Percentiles rank a stretch among this genome's conserved stretches.
Evolutionary conservation across 2,888 invertebrate genomes (phyloP).

Genomic region (Creontiades dilutus): DNA sequence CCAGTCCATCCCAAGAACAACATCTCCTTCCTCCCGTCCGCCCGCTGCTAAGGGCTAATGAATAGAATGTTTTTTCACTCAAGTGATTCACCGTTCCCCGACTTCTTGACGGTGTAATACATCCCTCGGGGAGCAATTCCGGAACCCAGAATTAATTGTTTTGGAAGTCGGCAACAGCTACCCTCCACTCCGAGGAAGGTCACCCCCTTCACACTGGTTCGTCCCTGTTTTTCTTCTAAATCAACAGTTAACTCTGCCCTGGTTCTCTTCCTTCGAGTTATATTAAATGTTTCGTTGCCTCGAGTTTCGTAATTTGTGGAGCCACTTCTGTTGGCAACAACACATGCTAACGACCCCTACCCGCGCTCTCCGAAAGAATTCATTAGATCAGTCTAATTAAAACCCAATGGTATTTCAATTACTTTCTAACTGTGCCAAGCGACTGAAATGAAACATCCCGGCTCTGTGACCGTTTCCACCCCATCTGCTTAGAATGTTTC

Average conservation of each 20-base stretch:
- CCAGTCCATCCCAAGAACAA: neutral
- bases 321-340: constrained; percentile 64
- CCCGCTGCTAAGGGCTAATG: neutral
- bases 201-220: constrained; percentile 1
- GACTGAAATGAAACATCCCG: constrained; percentile 55
- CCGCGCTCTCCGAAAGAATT: constrained; percentile 40
- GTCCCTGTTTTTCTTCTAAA: constrained; percentile 51
- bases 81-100: neutral
- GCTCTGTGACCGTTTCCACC: neutral
- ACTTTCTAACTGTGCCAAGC: constrained; percentile 54
- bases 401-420: constrained; percentile 67
- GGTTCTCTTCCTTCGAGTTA: constrained; percentile 21
- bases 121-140: constrained; percentile 29
- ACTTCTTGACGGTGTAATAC: constrained; percentile 32
- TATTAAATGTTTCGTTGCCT: constrained; percentile 61
- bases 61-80: constrained; percentile 15
- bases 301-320: constrained; percentile 65
- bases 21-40: neutral
- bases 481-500: neutral
- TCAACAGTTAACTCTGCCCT: constrained; percentile 52
- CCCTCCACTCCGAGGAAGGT: neutral
- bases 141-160: constrained; percentile 32
- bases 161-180: constrained; percentile 10
- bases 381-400: constrained; percentile 68
- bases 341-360: constrained; percentile 58